Base-by-base conservation (phyloP, 2,797 vertebrate species). In the Myotis daubentonii region DNA sequence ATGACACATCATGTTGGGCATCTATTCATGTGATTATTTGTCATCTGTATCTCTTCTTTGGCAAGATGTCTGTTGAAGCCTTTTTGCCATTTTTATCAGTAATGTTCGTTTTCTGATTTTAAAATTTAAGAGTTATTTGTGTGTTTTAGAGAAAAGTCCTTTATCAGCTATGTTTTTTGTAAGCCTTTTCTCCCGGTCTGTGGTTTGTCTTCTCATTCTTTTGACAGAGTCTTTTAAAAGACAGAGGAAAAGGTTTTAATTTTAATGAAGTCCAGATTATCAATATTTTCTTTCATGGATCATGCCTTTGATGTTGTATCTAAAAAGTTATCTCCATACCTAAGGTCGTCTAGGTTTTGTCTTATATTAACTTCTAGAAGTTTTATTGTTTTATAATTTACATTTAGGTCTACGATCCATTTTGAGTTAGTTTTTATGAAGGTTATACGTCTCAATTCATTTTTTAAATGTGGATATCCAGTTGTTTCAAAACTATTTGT, bases 211-310 rank as follows among this genome's bases (percentile, higher is more conserved):
- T 87, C 66, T 71, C 41, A 41, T n/a, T 80, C 25, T 80, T 75
- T 62, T 49, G 76, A 72, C 41, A 72, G 10, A 49, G 41, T 70
- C 41, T 87, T 86, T 87, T 19, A 79, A 79, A 78, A 55, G 51
- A 60, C 53, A 87, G 36, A 80, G 75, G n/a, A 71, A 79, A 80
- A 38, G 33, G 4, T 51, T 87, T 80, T 62, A 71, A 72, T 87
- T 80, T 93, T 93, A 93, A 87, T 80, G 41, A 65, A 80, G 41
- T 72, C 66, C 91, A 93, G 62, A 60, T 93, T 62, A 72, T 80
- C 65, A 51, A 41, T 87, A 87, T 44, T 72, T 62, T 72, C 53
- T 72, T 41, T 80, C 65, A 65, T 72, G 66, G 44, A 44, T 51
- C 68, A 49, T 72, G 65, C n/a, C 53, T 79, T 62, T 87, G 75